phyloP scores from a whole-genome alignment of 2,113 vertebrate genomes.

The Macquaria australasica region DNA sequence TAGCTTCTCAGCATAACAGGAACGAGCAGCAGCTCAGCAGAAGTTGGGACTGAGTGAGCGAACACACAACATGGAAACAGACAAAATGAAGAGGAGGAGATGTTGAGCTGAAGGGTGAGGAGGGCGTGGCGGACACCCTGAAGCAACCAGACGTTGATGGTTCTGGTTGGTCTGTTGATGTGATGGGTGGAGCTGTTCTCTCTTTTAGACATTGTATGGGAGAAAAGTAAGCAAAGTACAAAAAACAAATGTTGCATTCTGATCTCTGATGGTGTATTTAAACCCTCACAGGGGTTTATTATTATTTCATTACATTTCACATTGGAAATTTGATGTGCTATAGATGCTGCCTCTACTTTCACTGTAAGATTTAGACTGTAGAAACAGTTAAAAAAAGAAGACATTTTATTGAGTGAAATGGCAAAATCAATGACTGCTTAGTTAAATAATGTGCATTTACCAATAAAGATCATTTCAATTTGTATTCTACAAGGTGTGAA shows the following conservation, averaged over 20 bases:
- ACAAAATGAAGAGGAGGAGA: not conserved
- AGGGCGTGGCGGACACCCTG: not conserved
- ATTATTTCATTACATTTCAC: not conserved
- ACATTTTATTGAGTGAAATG: not conserved
- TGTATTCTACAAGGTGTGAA: not conserved
- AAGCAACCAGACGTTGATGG: not conserved
- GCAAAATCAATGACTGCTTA: not conserved
- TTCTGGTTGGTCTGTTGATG: not conserved
- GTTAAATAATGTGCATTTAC: not conserved
- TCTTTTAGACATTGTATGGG: not conserved
- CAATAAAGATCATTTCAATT: no score
- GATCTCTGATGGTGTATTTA: not conserved
- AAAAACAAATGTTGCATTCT: not conserved
- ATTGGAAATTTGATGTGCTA: not conserved
- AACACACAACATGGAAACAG: not conserved
- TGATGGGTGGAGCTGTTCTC: conserved; percentile 24
- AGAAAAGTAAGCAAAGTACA: not conserved
- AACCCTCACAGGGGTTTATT: not conserved
- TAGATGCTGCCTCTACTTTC: not conserved
- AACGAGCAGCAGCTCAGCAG: not conserved
- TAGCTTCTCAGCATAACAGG: not conserved
- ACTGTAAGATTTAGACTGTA: not conserved
- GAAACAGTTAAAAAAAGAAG: not conserved
- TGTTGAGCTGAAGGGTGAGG: not conserved
- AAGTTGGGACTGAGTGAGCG: not conserved